Conservation (phyloP, 2,888 invertebrate genomes). For the Aphodius sticticus region DNA sequence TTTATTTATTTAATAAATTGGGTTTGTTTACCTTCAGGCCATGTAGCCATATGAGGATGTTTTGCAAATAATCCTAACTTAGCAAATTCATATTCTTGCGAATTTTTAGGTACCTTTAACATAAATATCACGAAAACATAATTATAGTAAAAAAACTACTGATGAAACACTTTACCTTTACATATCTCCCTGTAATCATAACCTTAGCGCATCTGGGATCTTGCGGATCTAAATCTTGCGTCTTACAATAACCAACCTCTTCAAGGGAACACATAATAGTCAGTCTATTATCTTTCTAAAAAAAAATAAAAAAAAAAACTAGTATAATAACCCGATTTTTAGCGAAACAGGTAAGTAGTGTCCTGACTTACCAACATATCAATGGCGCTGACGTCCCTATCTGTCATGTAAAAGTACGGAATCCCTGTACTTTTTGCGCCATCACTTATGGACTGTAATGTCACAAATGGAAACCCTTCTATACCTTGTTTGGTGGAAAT, state of each 20-base stretch:
- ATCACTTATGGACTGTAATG: slow-evolving; percentile 75
- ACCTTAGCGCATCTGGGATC: slow-evolving; percentile 80
- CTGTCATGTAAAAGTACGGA: slow-evolving; percentile 78
- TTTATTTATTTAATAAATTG: neutral
- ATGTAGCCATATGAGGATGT: slow-evolving; percentile 75
- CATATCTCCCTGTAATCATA: slow-evolving; percentile 73
- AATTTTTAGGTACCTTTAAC: slow-evolving; percentile 64
- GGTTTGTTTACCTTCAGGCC: slow-evolving; percentile 66
- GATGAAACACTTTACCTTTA: slow-evolving; percentile 61
- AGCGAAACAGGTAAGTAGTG: neutral
- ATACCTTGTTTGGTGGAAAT: slow-evolving; percentile 69
- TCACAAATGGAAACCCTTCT: slow-evolving; percentile 72
- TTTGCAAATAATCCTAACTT: slow-evolving; percentile 71
- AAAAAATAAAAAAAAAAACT: neutral
- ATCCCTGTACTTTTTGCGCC: slow-evolving; percentile 74
- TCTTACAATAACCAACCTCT: slow-evolving; percentile 72
- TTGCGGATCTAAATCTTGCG: slow-evolving; percentile 72
- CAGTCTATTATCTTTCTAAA: slow-evolving; percentile 69
- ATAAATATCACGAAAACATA: slow-evolving; percentile 30
- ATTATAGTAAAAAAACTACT: too few relatives aligned
- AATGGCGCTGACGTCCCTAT: slow-evolving; percentile 72
- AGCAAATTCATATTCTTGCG: slow-evolving; percentile 66
- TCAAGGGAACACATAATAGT: slow-evolving; percentile 75
- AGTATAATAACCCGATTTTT: neutral
- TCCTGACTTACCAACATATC: slow-evolving; percentile 67